Evolutionary conservation across 2,113 vertebrate genomes (phyloP), one percentile per base, ranked within the genome.

Genomic region (Chrysochloris asiatica): DNA sequence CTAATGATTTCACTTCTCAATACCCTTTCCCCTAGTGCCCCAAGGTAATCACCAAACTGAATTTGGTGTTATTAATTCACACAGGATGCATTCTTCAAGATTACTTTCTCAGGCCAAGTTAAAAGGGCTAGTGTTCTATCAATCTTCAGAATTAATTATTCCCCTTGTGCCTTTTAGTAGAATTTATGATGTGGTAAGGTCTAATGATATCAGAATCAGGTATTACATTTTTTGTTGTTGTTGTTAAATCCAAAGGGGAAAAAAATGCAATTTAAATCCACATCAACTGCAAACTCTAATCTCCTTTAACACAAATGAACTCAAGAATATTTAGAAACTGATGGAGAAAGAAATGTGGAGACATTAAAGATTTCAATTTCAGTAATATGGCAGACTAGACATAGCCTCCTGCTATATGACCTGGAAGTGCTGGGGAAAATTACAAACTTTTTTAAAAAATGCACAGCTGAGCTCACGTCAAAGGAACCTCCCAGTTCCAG

Each of bases 131-230:
- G 76, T 48, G 65, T 76, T 93, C 84, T 86, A 86, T 92, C 91
- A 88, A 10, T 88, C 80, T 88, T 88, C n/a, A 76, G 41, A 89
- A 52, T 54, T 86, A 95, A 93, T 93, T 81, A 90, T 48, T 94
- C 72, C 73, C 80, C 88, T 73, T 73, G 92, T 95, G 86, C 83
- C 48, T 73, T 41, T 93, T 59, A 84, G 71, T 63, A 79, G 80
- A 95, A 93, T 93, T 94, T 88, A 93, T 38, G 76, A 93, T 86
- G 86, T 83, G 79, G 47, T 52, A 88, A 88, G 47, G 17, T 93
- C 56, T 93, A 89, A 75, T 69, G 79, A 65, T 71, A 95, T n/a
- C 85, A 92, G 67, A 94, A 91, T 89, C 88, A 83, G 63, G 67
- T 81, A 65, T 43, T 75, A 19, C n/a, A 52, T 73, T 87, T 82